phyloP scores from a whole-genome alignment of 2,888 invertebrate genomes.

The Dicyrtomina minuta region DNA sequence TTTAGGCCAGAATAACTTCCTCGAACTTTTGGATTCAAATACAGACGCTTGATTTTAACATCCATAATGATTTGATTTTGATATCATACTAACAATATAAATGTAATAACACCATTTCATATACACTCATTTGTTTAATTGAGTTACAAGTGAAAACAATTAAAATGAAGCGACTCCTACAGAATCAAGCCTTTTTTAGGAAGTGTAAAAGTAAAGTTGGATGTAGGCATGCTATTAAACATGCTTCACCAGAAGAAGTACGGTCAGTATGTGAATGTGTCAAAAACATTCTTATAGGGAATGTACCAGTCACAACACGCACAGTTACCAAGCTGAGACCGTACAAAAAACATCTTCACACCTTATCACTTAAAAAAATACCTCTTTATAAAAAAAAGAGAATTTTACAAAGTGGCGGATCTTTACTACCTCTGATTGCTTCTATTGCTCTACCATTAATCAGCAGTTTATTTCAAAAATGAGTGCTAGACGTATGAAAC shows the following conservation, averaged over 20 bases:
- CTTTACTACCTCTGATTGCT: slow-evolving; percentile 19
- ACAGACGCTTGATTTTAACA: slow-evolving; percentile 4
- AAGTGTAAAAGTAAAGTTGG: no score
- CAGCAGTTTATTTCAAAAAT: not conserved
- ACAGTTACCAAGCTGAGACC: slow-evolving; percentile 14
- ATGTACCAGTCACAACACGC: slow-evolving; percentile 5
- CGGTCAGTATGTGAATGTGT: slow-evolving; percentile 11
- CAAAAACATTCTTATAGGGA: slow-evolving; percentile 18
- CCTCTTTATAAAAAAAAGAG: not conserved
- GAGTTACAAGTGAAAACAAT: not conserved
- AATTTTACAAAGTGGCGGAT: slow-evolving; percentile 21
- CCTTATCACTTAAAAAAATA: not conserved
- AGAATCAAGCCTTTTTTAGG: no score
- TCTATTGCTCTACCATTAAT: slow-evolving; percentile 8
- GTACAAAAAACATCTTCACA: slow-evolving; percentile 16
- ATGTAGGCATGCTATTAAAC: not conserved
- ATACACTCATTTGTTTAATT: not conserved
- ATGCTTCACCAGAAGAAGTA: slow-evolving; percentile 8
- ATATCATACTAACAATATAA: no score
- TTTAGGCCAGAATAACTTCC: slow-evolving; percentile 16
- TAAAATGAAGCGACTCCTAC: not conserved
- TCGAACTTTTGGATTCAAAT: slow-evolving; percentile 24
- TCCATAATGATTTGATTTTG: slow-evolving; percentile 6
- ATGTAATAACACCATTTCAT: no score
- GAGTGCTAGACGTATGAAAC: slow-evolving; percentile 25